Evolutionary conservation across 2,888 invertebrate species (phyloP), one percentile per base, ranked within the genome.

Genomic region (Gortyna flavago): DNA sequence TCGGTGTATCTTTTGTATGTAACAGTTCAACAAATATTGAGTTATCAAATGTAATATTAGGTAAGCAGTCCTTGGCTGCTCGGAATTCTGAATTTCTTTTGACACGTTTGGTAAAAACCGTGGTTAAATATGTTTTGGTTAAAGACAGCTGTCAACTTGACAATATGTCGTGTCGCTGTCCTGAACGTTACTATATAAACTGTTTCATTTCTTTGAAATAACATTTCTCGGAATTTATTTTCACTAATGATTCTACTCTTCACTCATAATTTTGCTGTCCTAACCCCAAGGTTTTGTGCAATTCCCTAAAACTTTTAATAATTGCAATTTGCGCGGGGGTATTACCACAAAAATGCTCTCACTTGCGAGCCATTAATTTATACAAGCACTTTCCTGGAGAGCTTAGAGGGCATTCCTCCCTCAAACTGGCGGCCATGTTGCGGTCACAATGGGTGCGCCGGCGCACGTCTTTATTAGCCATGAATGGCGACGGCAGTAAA

Each of bases 401-500:
- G 83, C 77, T 77, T 51, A 85, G 82, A 93, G 92, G 93, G 92
- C 93, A 94, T 94, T 93, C 93, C 91, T 91, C 93, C 91, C 91
- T 90, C 78, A 87, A 89, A 89, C 87, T 88, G 81, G 87, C 90
- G 85, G 91, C 90, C 89, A 90, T 90, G 88, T 81, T 89, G 90
- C 86, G 91, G 91, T 85, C 89, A 93, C 93, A 93, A 93, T 91
- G 90, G 91, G 89, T 87, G 89, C 90, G 90, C 88, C 81, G 87
- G 90, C 90, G 90, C 91, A 89, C 85, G 89, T 89, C 93, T 94
- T 92, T 94, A 94, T 93, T 93, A 93, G 89, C 92, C 93, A 93
- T 92, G 93, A 94, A 94, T 93, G 93, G 94, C 89, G 90, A 89
- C 87, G 90, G 90, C 90, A 90, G 92, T 94, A 94, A 95, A 94